phyloP scores from a whole-genome alignment of 2,888 invertebrate species.

The Drosophila maculinotata region DNA sequence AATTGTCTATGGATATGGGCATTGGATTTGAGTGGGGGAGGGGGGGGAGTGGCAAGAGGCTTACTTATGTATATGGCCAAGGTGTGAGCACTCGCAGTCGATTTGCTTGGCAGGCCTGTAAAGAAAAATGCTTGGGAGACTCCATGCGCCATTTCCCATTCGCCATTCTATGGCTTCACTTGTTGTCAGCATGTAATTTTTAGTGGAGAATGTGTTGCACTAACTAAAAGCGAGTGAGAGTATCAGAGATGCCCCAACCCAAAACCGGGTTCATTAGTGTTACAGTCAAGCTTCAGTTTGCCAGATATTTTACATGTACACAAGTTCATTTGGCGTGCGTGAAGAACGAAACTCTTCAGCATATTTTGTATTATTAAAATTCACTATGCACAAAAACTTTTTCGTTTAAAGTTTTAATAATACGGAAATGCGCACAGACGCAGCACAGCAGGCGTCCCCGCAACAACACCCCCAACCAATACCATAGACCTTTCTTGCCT shows the following conservation, averaged over 20 bases:
- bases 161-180: conserved; percentile 68
- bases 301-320: conserved; percentile 10
- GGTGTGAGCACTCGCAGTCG: neutral
- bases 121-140: conserved; percentile 31
- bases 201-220: neutral
- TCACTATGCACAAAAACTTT: conserved; percentile 56
- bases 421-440: conserved; percentile 28
- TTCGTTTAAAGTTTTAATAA: conserved; percentile 69
- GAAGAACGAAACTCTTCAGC: conserved; percentile 8
- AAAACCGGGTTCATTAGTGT: neutral
- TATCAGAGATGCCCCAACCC: neutral
- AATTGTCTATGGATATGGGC: conserved; percentile 17
- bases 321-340: conserved; percentile 2
- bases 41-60: neutral
- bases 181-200: conserved; percentile 37
- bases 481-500: conserved; percentile 22
- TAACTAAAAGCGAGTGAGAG: neutral
- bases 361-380: conserved; percentile 51
- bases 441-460: neutral
- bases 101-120: conserved; percentile 15
- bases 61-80: neutral
- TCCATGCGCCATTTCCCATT: neutral
- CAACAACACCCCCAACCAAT: neutral
- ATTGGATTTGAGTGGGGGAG: neutral
- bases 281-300: neutral